Evolutionary conservation across 2,797 vertebrate species (phyloP), one percentile per base, ranked within the genome.

Genomic region (Botia almorhae): DNA sequence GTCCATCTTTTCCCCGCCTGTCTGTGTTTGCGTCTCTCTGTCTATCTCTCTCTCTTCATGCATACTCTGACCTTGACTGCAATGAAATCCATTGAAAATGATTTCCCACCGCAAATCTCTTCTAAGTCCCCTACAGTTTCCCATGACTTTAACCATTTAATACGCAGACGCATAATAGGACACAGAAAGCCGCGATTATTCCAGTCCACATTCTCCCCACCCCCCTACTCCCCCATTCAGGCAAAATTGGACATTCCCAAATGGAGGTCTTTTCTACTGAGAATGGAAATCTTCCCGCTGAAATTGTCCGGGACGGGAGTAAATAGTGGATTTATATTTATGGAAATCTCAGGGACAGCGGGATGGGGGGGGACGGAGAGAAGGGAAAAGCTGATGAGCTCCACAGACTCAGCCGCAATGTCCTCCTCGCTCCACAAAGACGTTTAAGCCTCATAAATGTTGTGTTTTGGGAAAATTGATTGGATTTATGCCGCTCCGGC

Each of bases 31-130:
- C 53, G 29, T 55, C 19, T 14, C 21, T 61, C 17, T 7, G 21
- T 13, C 33, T 63, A 39, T 70, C 23, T 81, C 13, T 64, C n/a
- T 65, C 4, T 23, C 67, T 69, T 72, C 39, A 36, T 65, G 93
- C 85, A 95, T 93, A 79, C 93, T 97, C 23, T 94, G 93, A 87
- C 96, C 92, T 99, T 68, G 81, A 92, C 83, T 96, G 96, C 89
- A 91, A 96, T 86, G 91, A 87, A 76, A 75, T 81, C 81, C 84
- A 79, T 76, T 85, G 82, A 91, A 90, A 89, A 89, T 98, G 70
- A 97, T 96, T 86, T 76, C 93, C 90, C 85, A 85, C 93, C 36
- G 92, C 95, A 81, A 85, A 87, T 85, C 82, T 84, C 75, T 33
- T 50, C 76, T 74, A 82, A 88, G 83, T 85, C 85, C 75, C 53